Conservation (phyloP, 2,113 vertebrate genomes). For the Scomber scombrus region DNA sequence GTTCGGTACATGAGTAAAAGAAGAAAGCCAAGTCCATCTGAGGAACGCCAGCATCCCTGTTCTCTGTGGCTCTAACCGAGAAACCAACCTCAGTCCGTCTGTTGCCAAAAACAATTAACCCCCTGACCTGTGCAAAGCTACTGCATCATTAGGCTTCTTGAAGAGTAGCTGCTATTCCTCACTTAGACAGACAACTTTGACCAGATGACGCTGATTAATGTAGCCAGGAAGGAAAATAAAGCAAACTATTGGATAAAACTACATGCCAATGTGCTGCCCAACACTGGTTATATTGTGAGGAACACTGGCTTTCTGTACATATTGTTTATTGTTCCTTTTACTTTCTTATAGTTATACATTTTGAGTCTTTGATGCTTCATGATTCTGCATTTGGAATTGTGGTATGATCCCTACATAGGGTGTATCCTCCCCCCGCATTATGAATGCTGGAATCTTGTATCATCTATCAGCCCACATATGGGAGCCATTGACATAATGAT, state of each 20-base stretch:
- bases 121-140: constrained; percentile 54
- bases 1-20: constrained; percentile 18
- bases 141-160: constrained; percentile 59
- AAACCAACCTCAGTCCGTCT: constrained; percentile 47
- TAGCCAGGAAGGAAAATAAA: constrained; percentile 30
- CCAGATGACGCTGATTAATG: constrained; percentile 43
- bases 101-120: constrained; percentile 69
- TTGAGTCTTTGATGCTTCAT: not conserved
- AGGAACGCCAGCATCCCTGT: constrained; percentile 25
- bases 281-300: not conserved
- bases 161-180: constrained; percentile 39
- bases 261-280: not conserved
- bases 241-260: constrained; percentile 29
- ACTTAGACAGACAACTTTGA: constrained; percentile 29
- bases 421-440: constrained; percentile 21
- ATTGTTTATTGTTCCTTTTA: constrained; percentile 4
- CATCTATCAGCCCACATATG: constrained; percentile 67
- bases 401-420: constrained; percentile 1
- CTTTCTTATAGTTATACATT: not conserved
- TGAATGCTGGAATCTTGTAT: constrained; percentile 29
- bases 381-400: constrained; percentile 6
- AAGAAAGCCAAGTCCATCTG: constrained; percentile 36
- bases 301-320: not conserved
- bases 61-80: constrained; percentile 10
- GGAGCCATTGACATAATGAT: constrained; percentile 60